Percentiles rank a stretch among this genome's conserved stretches.
These are phyloP conservation scores for Clistopyga incitator DNA, from an alignment of 2,888 invertebrate species.

Conservation along the genomic window DNA sequence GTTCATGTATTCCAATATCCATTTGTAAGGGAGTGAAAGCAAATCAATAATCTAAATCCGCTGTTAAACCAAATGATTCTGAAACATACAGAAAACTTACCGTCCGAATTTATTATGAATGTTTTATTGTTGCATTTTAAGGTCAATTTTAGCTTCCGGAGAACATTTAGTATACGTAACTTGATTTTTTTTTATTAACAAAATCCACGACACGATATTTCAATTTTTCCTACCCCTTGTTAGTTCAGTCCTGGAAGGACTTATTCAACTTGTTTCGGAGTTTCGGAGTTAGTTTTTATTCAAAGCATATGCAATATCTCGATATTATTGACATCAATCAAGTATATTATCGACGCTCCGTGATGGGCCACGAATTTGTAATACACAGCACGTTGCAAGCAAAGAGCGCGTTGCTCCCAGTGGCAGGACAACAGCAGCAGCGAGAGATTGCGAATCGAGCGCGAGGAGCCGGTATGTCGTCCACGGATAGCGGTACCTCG, in stretches of 20 bases:
- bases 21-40: no score
- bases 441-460: conserved; percentile 62
- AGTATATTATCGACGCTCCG: conserved; percentile 31
- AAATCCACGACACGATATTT: neutral
- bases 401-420: conserved; percentile 55
- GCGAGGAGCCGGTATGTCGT: conserved; percentile 79
- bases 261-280: neutral
- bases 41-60: no score
- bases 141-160: neutral
- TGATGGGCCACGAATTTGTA: conserved; percentile 35
- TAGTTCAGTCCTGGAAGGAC: neutral
- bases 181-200: neutral
- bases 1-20: no score
- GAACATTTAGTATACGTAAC: neutral
- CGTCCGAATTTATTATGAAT: no score
- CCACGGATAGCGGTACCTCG: conserved; percentile 81
- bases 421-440: conserved; percentile 50
- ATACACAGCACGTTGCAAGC: conserved; percentile 52
- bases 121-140: neutral
- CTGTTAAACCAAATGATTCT: no score
- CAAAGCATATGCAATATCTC: neutral
- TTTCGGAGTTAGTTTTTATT: no score
- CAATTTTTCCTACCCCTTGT: neutral
- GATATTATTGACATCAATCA: neutral
- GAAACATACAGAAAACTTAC: no score